Evolutionary conservation across 2,797 vertebrate genomes (phyloP).

Genomic region (Chrysocyon brachyurus): DNA sequence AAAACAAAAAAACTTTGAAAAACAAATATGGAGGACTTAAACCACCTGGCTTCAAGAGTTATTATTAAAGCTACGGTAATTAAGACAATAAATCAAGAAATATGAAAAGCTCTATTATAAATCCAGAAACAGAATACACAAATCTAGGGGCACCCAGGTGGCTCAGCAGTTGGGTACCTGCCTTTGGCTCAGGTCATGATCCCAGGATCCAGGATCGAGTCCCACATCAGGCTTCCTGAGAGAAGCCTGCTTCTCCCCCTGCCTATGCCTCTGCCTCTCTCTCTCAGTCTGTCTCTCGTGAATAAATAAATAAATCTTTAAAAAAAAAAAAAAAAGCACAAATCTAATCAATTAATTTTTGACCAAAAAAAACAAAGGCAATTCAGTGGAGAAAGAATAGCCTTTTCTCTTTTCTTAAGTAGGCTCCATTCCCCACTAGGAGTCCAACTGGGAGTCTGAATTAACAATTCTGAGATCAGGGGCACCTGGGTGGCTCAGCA

Average conservation of each 20-base stretch:
- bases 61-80: not conserved
- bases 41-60: not conserved
- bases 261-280: no score
- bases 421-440: not conserved
- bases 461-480: not conserved
- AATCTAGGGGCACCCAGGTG: not conserved
- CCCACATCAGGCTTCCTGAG: no score
- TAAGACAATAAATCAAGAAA: not conserved
- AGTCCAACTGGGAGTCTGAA: not conserved
- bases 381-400: not conserved
- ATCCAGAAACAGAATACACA: not conserved
- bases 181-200: no score
- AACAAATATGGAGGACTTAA: not conserved
- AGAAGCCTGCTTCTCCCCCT: no score
- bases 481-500: no score
- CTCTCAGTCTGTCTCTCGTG: no score
- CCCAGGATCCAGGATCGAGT: no score
- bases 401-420: not conserved
- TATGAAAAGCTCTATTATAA: not conserved
- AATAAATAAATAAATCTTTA: no score
- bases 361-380: not conserved
- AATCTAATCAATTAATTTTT: not conserved
- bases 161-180: no score
- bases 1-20: not conserved
- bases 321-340: not conserved